Conservation (phyloP, 1,140 invertebrate genomes). For the Brachionus rubens region DNA sequence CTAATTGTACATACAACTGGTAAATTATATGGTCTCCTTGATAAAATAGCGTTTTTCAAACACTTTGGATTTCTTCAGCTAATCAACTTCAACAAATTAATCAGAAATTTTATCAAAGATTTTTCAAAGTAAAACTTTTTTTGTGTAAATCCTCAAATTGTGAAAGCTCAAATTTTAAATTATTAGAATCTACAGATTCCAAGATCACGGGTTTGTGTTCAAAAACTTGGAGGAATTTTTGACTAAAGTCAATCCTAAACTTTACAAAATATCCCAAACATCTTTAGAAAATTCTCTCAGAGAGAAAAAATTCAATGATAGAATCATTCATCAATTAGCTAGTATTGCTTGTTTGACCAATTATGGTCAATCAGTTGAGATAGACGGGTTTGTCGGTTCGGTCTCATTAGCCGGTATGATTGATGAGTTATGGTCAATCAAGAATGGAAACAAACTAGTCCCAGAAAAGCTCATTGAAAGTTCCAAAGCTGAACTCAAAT, state of each 20-base stretch:
- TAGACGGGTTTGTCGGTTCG: slow-evolving; percentile 45
- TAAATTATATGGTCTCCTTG: neutral
- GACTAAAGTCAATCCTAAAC: slow-evolving; percentile 62
- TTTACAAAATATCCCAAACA: slow-evolving; percentile 61
- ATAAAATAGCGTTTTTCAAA: slow-evolving; percentile 20
- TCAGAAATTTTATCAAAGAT: neutral
- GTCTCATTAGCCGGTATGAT: slow-evolving; percentile 66
- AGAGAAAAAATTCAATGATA: slow-evolving; percentile 59
- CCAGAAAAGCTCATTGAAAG: slow-evolving; percentile 59
- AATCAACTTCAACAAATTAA: slow-evolving; percentile 10
- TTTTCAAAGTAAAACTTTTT: slow-evolving; percentile 32
- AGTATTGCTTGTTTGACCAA: slow-evolving; percentile 64
- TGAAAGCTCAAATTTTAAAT: no score
- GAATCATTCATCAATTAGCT: slow-evolving; percentile 65
- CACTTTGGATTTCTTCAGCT: slow-evolving; percentile 18
- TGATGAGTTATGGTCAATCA: slow-evolving; percentile 65
- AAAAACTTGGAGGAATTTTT: slow-evolving; percentile 63
- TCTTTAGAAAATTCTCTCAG: slow-evolving; percentile 60
- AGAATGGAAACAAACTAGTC: slow-evolving; percentile 67
- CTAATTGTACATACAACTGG: neutral
- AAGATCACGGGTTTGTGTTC: slow-evolving; percentile 63
- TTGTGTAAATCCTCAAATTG: no score
- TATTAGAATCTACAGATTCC: slow-evolving; percentile 66
- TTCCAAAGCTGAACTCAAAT: slow-evolving; percentile 53
- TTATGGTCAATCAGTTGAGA: slow-evolving; percentile 66